phyloP scores from a whole-genome alignment of 2,888 invertebrate species.

The Melanargia galathea region DNA sequence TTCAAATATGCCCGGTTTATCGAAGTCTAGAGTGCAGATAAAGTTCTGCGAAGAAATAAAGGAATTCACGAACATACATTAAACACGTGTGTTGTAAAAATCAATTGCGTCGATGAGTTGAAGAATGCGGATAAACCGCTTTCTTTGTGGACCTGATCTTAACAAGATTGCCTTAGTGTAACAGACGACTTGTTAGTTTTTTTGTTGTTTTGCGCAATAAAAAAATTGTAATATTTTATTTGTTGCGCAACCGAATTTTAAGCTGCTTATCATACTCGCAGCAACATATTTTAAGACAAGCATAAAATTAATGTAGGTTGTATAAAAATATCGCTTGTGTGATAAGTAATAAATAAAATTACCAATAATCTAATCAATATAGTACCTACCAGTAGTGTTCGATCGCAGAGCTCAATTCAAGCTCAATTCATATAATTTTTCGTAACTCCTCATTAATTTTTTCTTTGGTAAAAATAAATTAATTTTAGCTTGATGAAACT shows the following conservation, averaged over 20 bases:
- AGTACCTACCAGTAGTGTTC: too few relatives aligned
- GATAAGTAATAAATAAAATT: too few relatives aligned
- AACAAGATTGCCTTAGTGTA: slow-evolving; percentile 50
- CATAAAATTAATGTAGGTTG: neutral
- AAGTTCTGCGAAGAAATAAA: slow-evolving; percentile 21
- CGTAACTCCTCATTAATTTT: too few relatives aligned
- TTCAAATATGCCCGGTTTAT: neutral
- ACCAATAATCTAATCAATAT: too few relatives aligned
- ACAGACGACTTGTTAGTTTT: slow-evolving; percentile 65
- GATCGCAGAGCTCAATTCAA: too few relatives aligned
- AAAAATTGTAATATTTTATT: slow-evolving; percentile 30
- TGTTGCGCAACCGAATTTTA: slow-evolving; percentile 1
- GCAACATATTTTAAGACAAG: slow-evolving; percentile 6
- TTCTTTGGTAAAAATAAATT: too few relatives aligned
- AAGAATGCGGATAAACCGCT: slow-evolving; percentile 21
- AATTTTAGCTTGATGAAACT: too few relatives aligned
- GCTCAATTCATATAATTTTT: too few relatives aligned
- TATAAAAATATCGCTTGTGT: neutral
- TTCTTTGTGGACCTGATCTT: slow-evolving; percentile 39
- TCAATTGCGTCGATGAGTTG: slow-evolving; percentile 23
- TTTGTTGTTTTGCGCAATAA: slow-evolving; percentile 64
- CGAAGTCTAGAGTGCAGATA: slow-evolving; percentile 12
- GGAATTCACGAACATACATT: slow-evolving; percentile 15
- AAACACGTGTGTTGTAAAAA: slow-evolving; percentile 17
- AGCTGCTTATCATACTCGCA: neutral